phyloP scores from a whole-genome alignment of 2,113 vertebrate genomes.

The Nerophis lumbriciformis region DNA sequence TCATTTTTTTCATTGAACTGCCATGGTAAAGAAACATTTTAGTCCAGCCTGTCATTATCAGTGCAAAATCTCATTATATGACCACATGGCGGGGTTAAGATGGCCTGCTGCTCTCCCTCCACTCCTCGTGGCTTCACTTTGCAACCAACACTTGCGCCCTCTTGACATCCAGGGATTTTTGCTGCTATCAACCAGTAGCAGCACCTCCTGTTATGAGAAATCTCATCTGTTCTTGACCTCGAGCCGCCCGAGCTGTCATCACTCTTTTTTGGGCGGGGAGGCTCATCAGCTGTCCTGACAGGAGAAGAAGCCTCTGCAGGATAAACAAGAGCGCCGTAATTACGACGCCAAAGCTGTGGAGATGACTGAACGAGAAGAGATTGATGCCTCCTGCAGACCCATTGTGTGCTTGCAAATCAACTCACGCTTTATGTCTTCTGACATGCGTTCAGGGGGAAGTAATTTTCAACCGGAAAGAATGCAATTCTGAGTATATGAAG shows the following conservation, averaged over 20 bases:
- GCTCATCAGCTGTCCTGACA: constrained; percentile 8
- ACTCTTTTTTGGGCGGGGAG: constrained; percentile 8
- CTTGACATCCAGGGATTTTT: constrained; percentile 19
- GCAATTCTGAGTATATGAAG: constrained; percentile 34
- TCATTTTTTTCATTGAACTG: neutral
- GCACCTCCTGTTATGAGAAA: constrained; percentile 6
- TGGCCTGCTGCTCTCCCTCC: neutral
- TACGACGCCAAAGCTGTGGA: constrained; percentile 21
- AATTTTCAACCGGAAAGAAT: constrained; percentile 28
- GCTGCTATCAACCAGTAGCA: constrained; percentile 8
- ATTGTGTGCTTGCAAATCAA: constrained; percentile 45
- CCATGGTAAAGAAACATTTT: no score
- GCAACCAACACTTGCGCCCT: neutral
- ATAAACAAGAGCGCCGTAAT: constrained; percentile 33
- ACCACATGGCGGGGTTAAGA: neutral
- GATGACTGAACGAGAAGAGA: constrained; percentile 6
- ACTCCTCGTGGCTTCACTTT: neutral
- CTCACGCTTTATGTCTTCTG: constrained; percentile 36
- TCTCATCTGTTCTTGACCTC: constrained; percentile 19
- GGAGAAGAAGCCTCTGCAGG: constrained; percentile 1
- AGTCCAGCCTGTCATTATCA: neutral
- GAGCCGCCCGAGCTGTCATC: constrained; percentile 16
- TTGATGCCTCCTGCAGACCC: constrained; percentile 22
- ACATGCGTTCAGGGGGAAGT: constrained; percentile 26
- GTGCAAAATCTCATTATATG: constrained; percentile 1